phyloP scores from a whole-genome alignment of 53 echinoderm and acorn worm species.

The Arbacia lixula region DNA sequence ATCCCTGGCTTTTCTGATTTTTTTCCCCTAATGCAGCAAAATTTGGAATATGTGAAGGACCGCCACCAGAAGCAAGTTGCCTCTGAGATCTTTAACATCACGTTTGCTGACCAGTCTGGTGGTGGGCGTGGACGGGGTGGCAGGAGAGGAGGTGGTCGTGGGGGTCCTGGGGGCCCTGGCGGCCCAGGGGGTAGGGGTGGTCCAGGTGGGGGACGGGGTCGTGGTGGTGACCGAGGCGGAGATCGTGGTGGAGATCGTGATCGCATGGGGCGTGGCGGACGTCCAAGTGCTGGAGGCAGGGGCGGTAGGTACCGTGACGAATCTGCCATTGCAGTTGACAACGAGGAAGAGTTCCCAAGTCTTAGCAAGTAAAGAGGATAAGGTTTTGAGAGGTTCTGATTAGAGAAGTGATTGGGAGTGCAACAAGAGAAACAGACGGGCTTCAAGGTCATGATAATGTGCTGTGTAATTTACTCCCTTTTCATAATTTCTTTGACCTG shows the following conservation, averaged over 20 bases:
- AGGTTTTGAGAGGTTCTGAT: too few species aligned
- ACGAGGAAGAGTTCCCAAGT: constrained; percentile 91
- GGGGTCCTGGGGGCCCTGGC: constrained; percentile 64
- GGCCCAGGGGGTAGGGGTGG: constrained; percentile 42
- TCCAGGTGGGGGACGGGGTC: constrained; percentile 26
- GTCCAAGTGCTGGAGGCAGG: constrained; percentile 55
- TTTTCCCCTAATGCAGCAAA: neutral
- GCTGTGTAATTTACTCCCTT: constrained; percentile 58
- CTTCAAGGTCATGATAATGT: constrained; percentile 22
- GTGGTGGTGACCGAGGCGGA: constrained; percentile 49
- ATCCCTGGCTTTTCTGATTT: too few species aligned
- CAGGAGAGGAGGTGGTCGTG: constrained; percentile 42
- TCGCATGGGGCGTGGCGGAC: constrained; percentile 50
- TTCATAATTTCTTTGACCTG: constrained; percentile 41
- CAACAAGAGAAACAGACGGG: too few species aligned
- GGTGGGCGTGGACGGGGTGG: constrained; percentile 69
- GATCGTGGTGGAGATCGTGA: constrained; percentile 37
- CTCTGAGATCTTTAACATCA: constrained; percentile 70
- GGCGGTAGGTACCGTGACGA: constrained; percentile 59
- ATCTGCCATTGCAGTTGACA: constrained; percentile 65
- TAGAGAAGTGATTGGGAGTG: too few species aligned
- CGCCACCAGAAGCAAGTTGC: constrained; percentile 48
- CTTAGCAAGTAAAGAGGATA: constrained; percentile 53
- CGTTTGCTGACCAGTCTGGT: constrained; percentile 79
- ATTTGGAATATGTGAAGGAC: constrained; percentile 71